These are phyloP conservation scores for Cheilosia impressa DNA, from an alignment of 2,888 invertebrate genomes.

Conservation along the genomic window DNA sequence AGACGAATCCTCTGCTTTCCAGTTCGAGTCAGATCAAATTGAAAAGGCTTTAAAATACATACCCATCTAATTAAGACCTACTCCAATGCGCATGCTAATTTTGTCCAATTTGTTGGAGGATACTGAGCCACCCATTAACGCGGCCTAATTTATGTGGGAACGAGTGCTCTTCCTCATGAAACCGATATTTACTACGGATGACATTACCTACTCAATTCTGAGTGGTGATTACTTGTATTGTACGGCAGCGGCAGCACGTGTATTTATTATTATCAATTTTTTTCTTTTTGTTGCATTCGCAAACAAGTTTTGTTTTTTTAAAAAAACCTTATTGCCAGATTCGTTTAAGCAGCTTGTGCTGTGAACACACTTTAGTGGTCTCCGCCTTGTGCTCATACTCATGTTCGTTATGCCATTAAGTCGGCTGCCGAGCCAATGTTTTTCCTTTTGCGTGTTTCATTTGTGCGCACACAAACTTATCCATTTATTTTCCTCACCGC, in stretches of 20 bases:
- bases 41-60: background rate
- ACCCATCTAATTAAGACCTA: background rate
- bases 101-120: background rate
- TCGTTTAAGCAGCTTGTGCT: slow-evolving; percentile 37
- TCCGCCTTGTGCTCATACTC: slow-evolving; percentile 1
- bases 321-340: slow-evolving; percentile 15
- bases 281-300: background rate
- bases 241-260: no score
- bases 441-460: slow-evolving; percentile 8
- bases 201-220: no score
- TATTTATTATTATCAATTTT: background rate
- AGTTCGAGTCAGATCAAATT: slow-evolving; percentile 2
- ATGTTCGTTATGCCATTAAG: slow-evolving; percentile 49
- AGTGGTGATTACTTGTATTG: no score
- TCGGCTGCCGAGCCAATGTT: slow-evolving; percentile 35
- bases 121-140: no score
- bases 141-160: no score
- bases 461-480: slow-evolving; percentile 7
- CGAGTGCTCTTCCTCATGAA: no score
- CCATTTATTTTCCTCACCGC: background rate
- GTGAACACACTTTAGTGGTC: slow-evolving; percentile 25
- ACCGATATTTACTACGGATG: no score
- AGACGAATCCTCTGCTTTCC: background rate
- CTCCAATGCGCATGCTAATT: background rate
- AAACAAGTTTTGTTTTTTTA: background rate